phyloP scores from a whole-genome alignment of 1,140 invertebrate species.

The Popillia japonica region DNA sequence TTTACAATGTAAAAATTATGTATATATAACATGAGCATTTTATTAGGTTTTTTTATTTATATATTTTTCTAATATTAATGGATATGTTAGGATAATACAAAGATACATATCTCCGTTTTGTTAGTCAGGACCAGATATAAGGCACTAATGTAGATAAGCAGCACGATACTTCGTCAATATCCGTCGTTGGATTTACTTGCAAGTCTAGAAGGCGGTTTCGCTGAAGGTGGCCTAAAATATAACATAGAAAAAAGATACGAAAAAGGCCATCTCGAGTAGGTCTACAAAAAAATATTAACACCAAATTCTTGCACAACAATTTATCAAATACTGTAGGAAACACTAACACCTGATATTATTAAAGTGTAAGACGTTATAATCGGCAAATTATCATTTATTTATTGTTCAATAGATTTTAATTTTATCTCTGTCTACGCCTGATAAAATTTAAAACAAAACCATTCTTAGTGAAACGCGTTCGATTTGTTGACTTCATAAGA shows the following conservation, averaged over 20 bases:
- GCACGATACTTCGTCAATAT: not conserved
- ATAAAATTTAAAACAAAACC: no score
- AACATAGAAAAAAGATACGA: not conserved
- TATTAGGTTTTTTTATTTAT: slow-evolving; percentile 1
- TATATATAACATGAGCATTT: slow-evolving; percentile 20
- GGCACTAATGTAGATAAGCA: slow-evolving; percentile 14
- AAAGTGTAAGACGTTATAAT: no score
- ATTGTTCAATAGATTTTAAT: no score
- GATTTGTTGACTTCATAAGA: no score
- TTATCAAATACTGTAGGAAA: no score
- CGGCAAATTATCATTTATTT: no score
- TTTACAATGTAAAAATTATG: slow-evolving; percentile 6
- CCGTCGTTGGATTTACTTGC: slow-evolving; percentile 12
- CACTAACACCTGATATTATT: no score
- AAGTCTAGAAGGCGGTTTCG: not conserved
- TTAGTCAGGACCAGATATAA: slow-evolving; percentile 37
- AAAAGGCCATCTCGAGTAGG: not conserved
- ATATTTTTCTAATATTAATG: slow-evolving; percentile 26
- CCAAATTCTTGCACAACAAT: no score
- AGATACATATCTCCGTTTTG: slow-evolving; percentile 13
- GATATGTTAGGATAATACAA: slow-evolving; percentile 31
- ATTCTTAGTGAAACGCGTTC: no score
- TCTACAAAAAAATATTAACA: not conserved
- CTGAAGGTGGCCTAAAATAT: not conserved
- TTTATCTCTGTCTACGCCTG: no score